A percentile compares a stretch with the other conserved stretches of the same genome.
Evolutionary conservation across 1,140 invertebrate species (phyloP).

Genomic region (Megalopta genalis): DNA sequence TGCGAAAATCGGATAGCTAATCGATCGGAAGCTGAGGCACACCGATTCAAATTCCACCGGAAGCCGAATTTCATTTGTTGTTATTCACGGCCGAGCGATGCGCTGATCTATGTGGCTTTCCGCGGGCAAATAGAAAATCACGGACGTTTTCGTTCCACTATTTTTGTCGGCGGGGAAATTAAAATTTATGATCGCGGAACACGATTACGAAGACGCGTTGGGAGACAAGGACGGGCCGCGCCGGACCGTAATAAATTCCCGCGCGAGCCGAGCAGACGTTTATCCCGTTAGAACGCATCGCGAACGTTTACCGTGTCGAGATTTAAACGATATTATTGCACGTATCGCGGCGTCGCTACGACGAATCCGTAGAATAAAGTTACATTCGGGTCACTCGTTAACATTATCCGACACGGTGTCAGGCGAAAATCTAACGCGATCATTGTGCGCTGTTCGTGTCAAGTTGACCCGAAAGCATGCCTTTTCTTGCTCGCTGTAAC

Average conservation of each 20-base stretch:
- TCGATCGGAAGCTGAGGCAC: background rate
- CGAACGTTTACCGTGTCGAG: background rate
- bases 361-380: background rate
- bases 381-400: no score
- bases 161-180: constrained; percentile 2
- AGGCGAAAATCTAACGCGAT: no score
- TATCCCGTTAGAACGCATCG: constrained; percentile 1
- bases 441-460: no score
- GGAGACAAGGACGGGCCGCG: background rate
- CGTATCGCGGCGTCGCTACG: background rate
- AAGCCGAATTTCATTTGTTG: background rate
- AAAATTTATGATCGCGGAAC: constrained; percentile 19
- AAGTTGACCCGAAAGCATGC: no score
- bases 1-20: background rate
- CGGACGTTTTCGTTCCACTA: background rate
- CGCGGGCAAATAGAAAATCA: background rate
- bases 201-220: background rate
- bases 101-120: constrained; percentile 7
- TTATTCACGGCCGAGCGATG: background rate
- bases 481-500: no score
- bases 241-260: constrained; percentile 3
- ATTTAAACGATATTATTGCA: constrained; percentile 7
- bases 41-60: background rate
- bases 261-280: constrained; percentile 1
- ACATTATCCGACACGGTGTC: no score